Evolutionary conservation across 2,797 vertebrate genomes (phyloP), one percentile per base, ranked within the genome.

Genomic region (Sylvilagus floridanus): DNA sequence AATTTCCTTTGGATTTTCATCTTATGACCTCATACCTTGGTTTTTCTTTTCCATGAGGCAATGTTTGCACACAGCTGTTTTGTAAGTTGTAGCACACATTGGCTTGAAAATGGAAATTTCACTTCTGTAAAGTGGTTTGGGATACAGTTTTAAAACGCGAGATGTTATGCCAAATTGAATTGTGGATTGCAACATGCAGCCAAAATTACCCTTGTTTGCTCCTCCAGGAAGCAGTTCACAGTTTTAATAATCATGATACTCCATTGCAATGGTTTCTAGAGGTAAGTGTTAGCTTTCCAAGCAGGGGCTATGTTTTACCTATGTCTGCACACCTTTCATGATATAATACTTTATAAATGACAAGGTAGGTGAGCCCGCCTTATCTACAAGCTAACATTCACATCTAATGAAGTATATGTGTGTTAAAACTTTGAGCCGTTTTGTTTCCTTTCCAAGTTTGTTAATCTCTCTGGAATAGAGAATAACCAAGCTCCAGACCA

Each of bases 71-170:
- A 96, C 96, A 97, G 95, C 96, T 97, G 97, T 95, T 95, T 95
- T 95, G 93, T 97, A 97, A 97, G 94, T 65, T 97, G 94, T 97
- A 97, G 96, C 95, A 85, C 94, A 95, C 89, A 97, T 97, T 97
- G 97, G 97, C 97, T 94, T 93, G 81, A 75, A 78, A 91, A 91
- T 95, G 93, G 77, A 96, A 96, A 95, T 88, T 95, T 93, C 76
- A 96, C 93, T 95, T 97, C 94, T 97, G 91, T 97, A 96, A 96
- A 97, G 97, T 96, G 97, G 81, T 97, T 97, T 97, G 97, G 97
- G 97, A 97, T 96, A 95, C 1, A 72, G n/a, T 94, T 96, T 97
- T 88, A 93, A 57, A 57, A 57, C 79, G 65, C 89, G 94, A 93
- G 73, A 95, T 91, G 84, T 83, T 75, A 93, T 97, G 95, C 97